phyloP scores from a whole-genome alignment of 2,888 invertebrate species.

The Dimorphilus gyrociliatus region DNA sequence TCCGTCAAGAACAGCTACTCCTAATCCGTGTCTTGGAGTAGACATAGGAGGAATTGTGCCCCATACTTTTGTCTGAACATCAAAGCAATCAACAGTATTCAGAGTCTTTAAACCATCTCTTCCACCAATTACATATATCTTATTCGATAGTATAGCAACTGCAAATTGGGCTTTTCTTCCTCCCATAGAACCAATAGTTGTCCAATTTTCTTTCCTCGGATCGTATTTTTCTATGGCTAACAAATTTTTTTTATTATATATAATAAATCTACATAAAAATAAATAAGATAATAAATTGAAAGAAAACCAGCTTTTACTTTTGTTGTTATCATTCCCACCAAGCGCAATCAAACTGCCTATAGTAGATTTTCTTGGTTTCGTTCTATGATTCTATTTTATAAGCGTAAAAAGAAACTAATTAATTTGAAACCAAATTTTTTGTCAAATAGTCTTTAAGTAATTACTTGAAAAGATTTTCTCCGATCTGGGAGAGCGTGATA shows the following conservation, averaged over 20 bases:
- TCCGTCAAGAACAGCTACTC: conserved; percentile 52
- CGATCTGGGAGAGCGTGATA: conserved; percentile 80
- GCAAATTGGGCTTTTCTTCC: conserved; percentile 74
- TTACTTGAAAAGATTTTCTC: conserved; percentile 49
- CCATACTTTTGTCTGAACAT: conserved; percentile 52
- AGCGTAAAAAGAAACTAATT: too few relatives aligned
- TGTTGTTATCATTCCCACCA: conserved; percentile 91
- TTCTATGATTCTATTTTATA: conserved; percentile 62
- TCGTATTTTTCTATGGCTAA: conserved; percentile 80
- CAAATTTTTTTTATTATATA: too few relatives aligned
- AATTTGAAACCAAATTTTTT: too few relatives aligned
- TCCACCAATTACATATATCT: conserved; percentile 71
- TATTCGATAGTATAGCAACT: conserved; percentile 53
- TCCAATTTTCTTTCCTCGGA: conserved; percentile 61
- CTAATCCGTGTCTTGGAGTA: conserved; percentile 53
- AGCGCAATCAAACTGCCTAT: conserved; percentile 70
- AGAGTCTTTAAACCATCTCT: conserved; percentile 78
- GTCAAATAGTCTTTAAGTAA: too few relatives aligned
- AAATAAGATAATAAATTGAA: too few relatives aligned
- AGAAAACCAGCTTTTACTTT: too few relatives aligned
- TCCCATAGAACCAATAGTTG: conserved; percentile 56
- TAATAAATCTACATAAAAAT: too few relatives aligned
- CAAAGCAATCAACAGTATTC: conserved; percentile 37
- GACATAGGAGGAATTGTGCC: conserved; percentile 64
- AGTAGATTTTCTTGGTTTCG: conserved; percentile 75